Evolutionary conservation across 2,888 invertebrate species (phyloP), one percentile per base, ranked within the genome.

Genomic region (Sinohyriopsis cumingii): DNA sequence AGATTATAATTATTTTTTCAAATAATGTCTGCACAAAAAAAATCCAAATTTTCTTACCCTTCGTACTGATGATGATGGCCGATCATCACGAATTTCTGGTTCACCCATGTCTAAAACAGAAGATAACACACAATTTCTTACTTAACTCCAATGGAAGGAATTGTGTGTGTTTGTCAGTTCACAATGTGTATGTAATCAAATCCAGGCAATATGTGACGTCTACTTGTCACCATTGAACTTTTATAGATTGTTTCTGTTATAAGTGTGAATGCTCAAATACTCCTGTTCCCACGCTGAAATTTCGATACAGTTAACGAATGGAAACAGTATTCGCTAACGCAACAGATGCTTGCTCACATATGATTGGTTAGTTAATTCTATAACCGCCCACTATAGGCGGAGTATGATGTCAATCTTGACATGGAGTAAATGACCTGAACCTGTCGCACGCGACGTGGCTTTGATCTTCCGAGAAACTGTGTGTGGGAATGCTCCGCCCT

Each of bases 241-340:
- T 69, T 60, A 78, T 76, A 68, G 77, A 79, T 78, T 77, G 78
- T 80, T 82, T 79, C 80, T 73, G 61, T 69, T 66, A 70, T 70
- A 79, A 82, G 79, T 86, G 86, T 84, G 86, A 86, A 86, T 82
- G 75, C 79, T 75, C 75, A 76, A 75, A 76, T 78, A 76, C 72
- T 77, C 76, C 71, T 78, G 74, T 86, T 86, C 86, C 86, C 86
- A 86, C 86, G 86, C 78, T 86, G 76, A 75, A 75, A 78, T 79
- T 73, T 78, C 80, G 69, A 67, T 53, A 80, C 79, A 63, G 57
- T 59, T 68, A 69, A 67, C 86, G 85, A 86, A 86, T 85, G 78
- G 69, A 57, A 68, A 63, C 54, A 55, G 25, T 55, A 45, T 57
- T 65, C 66, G 67, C 74, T 67, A 73, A 67, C 61, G 69, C 65